phyloP scores from a whole-genome alignment of 2,888 invertebrate genomes.

The Eupithecia tripunctaria region DNA sequence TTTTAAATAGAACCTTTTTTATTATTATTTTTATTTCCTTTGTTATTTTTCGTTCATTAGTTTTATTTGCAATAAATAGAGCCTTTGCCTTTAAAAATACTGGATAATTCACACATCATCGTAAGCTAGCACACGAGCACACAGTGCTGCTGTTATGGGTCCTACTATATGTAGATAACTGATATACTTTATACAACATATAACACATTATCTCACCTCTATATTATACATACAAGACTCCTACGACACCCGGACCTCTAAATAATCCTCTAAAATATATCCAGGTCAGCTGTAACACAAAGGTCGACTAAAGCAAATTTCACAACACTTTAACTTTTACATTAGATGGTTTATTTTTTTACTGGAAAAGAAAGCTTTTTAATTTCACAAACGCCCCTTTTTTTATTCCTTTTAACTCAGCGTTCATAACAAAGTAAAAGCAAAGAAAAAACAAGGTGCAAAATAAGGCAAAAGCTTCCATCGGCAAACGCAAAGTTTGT shows the following conservation, averaged over 20 bases:
- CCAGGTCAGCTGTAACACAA: neutral
- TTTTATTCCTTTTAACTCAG: neutral
- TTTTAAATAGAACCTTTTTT: too few relatives aligned
- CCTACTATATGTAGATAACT: too few relatives aligned
- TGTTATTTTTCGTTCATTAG: neutral
- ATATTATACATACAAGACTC: too few relatives aligned
- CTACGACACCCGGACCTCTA: too few relatives aligned
- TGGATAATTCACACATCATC: too few relatives aligned
- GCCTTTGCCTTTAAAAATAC: neutral
- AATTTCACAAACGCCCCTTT: neutral
- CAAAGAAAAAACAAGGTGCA: neutral
- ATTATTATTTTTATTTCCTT: too few relatives aligned
- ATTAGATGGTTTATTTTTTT: neutral
- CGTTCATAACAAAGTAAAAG: neutral
- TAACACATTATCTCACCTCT: too few relatives aligned
- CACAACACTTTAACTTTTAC: neutral
- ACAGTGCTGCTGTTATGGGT: too few relatives aligned
- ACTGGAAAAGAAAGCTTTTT: neutral
- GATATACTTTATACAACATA: too few relatives aligned
- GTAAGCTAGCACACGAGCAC: too few relatives aligned
- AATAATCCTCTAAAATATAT: too few relatives aligned
- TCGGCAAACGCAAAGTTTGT: slow-evolving; percentile 39
- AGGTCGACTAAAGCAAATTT: neutral
- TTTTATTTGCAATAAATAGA: neutral
- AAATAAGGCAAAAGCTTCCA: slow-evolving; percentile 23